phyloP scores from a whole-genome alignment of 2,797 vertebrate genomes.

The Microhierax caerulescens region DNA sequence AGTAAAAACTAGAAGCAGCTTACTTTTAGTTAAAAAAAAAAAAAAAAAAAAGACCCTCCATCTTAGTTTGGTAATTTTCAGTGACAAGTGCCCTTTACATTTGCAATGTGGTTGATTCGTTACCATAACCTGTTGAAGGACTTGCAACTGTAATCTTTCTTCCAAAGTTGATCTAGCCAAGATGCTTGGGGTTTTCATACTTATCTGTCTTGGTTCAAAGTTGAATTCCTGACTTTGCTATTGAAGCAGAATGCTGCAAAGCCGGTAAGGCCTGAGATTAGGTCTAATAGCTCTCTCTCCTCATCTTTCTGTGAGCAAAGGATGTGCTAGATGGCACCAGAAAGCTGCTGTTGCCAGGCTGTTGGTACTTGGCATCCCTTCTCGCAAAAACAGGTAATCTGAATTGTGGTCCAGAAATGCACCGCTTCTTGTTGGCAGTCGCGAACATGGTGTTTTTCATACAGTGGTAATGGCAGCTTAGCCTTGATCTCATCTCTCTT shows the following conservation, averaged over 20 bases:
- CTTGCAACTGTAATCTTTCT: background rate
- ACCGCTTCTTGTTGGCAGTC: background rate
- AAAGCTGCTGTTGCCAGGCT: background rate
- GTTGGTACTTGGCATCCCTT: background rate
- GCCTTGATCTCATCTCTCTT: background rate
- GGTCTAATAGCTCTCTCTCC: background rate
- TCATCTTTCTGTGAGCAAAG: background rate
- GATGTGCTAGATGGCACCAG: background rate
- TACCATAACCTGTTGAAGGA: background rate
- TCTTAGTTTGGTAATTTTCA: background rate
- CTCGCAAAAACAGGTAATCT: background rate
- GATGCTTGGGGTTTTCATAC: background rate
- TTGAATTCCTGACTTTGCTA: background rate
- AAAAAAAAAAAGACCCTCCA: background rate
- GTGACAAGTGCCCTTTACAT: background rate
- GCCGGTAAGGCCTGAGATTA: background rate
- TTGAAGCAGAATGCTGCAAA: background rate
- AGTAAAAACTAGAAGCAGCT: conserved; percentile 37
- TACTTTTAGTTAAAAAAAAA: background rate
- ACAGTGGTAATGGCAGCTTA: background rate
- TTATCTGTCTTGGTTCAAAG: background rate
- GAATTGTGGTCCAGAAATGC: background rate
- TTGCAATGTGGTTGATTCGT: background rate
- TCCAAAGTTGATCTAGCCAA: background rate
- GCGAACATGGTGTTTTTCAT: background rate